These are phyloP conservation scores for Tethya wilhelma DNA, from an alignment of 37 sponge, comb jelly and placozoan species.

Conservation along the genomic window DNA sequence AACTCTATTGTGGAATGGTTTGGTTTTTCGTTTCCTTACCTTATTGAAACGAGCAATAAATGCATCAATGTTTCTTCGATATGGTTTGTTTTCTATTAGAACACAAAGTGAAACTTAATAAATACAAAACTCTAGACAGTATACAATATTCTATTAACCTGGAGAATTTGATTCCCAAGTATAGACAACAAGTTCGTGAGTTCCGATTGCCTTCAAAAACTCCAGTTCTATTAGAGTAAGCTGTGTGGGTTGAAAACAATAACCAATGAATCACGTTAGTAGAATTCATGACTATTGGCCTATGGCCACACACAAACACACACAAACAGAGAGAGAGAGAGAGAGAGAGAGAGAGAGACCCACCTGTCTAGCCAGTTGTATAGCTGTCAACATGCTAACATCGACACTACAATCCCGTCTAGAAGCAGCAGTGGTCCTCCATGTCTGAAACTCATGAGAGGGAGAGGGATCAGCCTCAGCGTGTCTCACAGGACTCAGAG, in stretches of 20 bases:
- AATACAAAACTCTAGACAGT: not conserved
- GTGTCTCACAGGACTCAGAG: not conserved
- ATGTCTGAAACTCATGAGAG: not conserved
- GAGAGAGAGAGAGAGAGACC: not conserved
- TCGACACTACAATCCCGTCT: not conserved
- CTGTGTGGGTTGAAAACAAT: too few relatives aligned
- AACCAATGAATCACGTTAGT: too few relatives aligned
- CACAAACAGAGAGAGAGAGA: too few relatives aligned
- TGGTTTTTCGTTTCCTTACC: constrained; percentile 21
- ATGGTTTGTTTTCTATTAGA: constrained; percentile 44
- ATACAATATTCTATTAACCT: constrained; percentile 10
- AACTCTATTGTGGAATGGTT: not conserved
- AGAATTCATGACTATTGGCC: too few relatives aligned
- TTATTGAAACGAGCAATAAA: constrained; percentile 79
- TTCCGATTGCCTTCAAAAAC: constrained; percentile 57
- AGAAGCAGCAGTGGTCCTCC: not conserved
- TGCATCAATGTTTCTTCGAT: constrained; percentile 77
- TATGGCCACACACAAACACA: too few relatives aligned
- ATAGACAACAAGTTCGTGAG: constrained; percentile 68
- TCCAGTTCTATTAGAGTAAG: constrained; percentile 83
- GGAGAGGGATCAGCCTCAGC: not conserved
- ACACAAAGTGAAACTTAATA: not conserved
- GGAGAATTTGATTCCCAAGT: constrained; percentile 67
- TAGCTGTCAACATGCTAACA: constrained; percentile 28
- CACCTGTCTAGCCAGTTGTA: constrained; percentile 56